These are phyloP conservation scores for Notocelia uddmanniana DNA, from an alignment of 2,888 invertebrate species.

Conservation along the genomic window DNA sequence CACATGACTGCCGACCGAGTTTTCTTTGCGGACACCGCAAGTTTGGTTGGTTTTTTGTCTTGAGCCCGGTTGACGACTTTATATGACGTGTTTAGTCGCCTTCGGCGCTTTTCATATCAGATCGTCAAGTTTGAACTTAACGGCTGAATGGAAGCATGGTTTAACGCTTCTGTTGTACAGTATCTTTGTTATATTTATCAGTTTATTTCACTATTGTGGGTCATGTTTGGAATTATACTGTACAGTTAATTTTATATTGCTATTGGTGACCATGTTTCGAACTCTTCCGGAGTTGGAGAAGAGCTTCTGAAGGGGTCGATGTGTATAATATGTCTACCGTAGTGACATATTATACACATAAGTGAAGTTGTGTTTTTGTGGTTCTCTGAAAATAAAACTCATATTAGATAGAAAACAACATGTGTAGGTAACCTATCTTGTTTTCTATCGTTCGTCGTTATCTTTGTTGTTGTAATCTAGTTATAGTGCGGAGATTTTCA, in stretches of 20 bases:
- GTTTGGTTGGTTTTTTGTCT: slow-evolving; percentile 53
- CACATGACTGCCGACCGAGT: slow-evolving; percentile 60
- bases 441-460: neutral
- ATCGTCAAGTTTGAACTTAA: slow-evolving; percentile 35
- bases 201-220: neutral
- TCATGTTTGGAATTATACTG: neutral
- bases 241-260: too few relatives aligned
- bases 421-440: neutral
- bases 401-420: too few relatives aligned
- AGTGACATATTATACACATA: too few relatives aligned
- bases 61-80: slow-evolving; percentile 56
- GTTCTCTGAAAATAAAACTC: neutral
- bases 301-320: too few relatives aligned
- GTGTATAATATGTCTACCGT: too few relatives aligned
- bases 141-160: slow-evolving; percentile 17
- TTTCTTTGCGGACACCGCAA: slow-evolving; percentile 58
- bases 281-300: too few relatives aligned
- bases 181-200: slow-evolving; percentile 13
- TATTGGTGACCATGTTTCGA: too few relatives aligned
- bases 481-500: slow-evolving; percentile 5
- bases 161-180: slow-evolving; percentile 16
- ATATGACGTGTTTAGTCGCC: slow-evolving; percentile 45
- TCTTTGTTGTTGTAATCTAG: neutral
- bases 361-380: neutral
- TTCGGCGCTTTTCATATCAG: slow-evolving; percentile 20